Base-by-base conservation (phyloP, 2,797 vertebrate species). In the Serranus cabrilla region DNA sequence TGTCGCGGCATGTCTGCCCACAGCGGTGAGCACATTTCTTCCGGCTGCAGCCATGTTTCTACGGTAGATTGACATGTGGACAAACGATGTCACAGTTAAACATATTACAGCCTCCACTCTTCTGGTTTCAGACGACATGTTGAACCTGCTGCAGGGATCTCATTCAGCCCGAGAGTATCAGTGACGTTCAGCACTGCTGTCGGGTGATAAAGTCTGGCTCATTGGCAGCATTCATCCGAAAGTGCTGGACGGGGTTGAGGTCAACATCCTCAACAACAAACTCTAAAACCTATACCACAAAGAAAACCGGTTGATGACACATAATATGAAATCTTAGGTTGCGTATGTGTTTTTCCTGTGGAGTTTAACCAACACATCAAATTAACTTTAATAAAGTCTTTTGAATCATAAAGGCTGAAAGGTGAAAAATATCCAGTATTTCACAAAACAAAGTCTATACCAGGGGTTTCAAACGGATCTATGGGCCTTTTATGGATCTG, bases 11-110 rank as follows among this genome's bases (percentile, higher is more conserved):
- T 61, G 23, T 47, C 50, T 57, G 9, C 58, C 63, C 54, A 68
- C 70, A 72, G 1, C 0, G 0, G 67, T 50, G 51, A 79, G 34
- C 9, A 2, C 21, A 40, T 42, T 74, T 73, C 56, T 67, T 69
- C 70, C 63, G 1, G 6, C 51, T 11, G 16, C 47, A 0, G 50
- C 13, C 3, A 7, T 3, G 1, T 27, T 40, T 46, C 21, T 42
- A 14, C 4, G 2, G 3, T 17, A 16, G 2, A 17, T 23, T 5
- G 45, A 56, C 25, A 21, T 25, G n/a, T 8, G 46, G 52, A 47
- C 31, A 25, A 17, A 25, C 21, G 2, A 25, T 8, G 31, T 27
- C 17, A 40, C 0, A 9, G 37, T 13, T 11, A 2, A 52, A 14
- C 18, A 14, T 27, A 34, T 34, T 34, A 54, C 4, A 27, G 7